Conservation (phyloP, 2,888 invertebrate species). For the Baccha elongata region DNA sequence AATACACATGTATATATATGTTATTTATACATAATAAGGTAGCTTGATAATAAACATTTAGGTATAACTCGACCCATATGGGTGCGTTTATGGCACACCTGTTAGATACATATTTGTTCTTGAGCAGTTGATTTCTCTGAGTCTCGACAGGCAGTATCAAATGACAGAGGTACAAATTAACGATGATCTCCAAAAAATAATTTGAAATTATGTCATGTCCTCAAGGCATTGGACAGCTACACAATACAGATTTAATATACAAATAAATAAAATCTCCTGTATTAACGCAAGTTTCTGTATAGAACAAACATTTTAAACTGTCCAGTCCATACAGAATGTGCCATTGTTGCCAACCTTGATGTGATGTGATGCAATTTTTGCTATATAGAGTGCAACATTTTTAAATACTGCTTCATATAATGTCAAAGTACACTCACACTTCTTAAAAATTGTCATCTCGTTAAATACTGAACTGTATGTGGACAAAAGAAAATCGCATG, state of each 20-base stretch:
- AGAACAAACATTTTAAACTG: no score
- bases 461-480: no score
- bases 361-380: no score
- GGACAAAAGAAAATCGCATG: no score
- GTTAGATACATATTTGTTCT: background rate
- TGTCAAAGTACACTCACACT: no score
- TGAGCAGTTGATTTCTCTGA: background rate
- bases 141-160: slow-evolving; percentile 2
- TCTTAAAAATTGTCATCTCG: no score
- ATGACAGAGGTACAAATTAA: slow-evolving; percentile 11
- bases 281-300: no score
- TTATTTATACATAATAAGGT: background rate
- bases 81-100: slow-evolving; percentile 12
- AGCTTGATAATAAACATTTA: background rate
- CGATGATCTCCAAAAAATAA: slow-evolving; percentile 1
- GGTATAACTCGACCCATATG: background rate
- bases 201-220: slow-evolving; percentile 30
- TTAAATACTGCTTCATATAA: no score
- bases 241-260: background rate
- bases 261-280: background rate
- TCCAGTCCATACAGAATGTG: no score
- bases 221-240: background rate
- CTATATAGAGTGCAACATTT: no score
- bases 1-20: no score
- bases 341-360: no score